Evolutionary conservation across 2,797 vertebrate species (phyloP).

Genomic region (Anabacerthia variegaticeps): DNA sequence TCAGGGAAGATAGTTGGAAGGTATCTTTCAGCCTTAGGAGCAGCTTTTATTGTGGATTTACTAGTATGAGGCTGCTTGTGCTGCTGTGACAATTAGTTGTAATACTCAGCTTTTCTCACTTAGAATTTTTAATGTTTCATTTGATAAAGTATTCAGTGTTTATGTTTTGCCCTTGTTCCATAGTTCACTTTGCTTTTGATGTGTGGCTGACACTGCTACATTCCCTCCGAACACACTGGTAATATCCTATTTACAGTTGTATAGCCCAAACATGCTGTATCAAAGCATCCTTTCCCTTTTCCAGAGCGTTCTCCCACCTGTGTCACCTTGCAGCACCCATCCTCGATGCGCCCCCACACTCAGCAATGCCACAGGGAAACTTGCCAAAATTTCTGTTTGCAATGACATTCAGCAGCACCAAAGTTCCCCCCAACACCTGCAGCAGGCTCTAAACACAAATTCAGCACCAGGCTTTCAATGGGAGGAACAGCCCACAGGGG

Average conservation of each 20-base stretch:
- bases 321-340: background rate
- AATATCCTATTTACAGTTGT: background rate
- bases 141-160: background rate
- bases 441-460: background rate
- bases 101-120: background rate
- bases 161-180: background rate
- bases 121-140: background rate
- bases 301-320: background rate
- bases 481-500: background rate
- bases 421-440: background rate
- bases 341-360: background rate
- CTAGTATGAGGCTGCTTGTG: background rate
- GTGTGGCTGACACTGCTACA: background rate
- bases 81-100: background rate
- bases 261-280: background rate
- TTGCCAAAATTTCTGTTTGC: background rate
- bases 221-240: background rate
- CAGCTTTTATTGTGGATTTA: background rate
- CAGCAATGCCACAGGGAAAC: accelerated
- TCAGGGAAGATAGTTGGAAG: background rate
- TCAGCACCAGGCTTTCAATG: background rate
- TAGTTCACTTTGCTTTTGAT: background rate
- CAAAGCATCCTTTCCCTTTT: background rate
- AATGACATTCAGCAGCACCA: background rate
- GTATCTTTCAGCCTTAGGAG: background rate